Conservation (phyloP, 1,140 invertebrate genomes). For the Drosophila lacteicornis region DNA sequence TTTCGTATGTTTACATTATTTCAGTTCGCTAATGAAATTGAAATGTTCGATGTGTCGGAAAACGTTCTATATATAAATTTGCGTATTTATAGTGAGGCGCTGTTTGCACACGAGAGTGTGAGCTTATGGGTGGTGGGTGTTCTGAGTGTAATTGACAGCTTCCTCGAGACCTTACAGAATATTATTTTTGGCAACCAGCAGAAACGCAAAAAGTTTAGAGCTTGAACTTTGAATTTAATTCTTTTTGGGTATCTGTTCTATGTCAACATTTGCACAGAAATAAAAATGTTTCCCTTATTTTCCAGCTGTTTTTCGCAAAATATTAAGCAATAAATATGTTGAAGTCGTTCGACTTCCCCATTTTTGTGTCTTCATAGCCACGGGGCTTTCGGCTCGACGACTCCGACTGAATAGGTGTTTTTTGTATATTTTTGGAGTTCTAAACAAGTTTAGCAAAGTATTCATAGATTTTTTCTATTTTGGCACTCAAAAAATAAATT, state of each 20-base stretch:
- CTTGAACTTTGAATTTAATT: slow-evolving; percentile 34
- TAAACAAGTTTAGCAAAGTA: neutral
- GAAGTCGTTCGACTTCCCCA: slow-evolving; percentile 13
- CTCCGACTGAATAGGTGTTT: slow-evolving; percentile 52
- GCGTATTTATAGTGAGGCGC: slow-evolving; percentile 38
- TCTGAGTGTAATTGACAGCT: slow-evolving; percentile 43
- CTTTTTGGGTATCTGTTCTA: slow-evolving; percentile 39
- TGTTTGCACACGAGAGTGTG: slow-evolving; percentile 18
- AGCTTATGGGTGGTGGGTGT: slow-evolving; percentile 22
- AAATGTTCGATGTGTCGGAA: slow-evolving; percentile 47
- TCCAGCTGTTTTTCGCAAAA: slow-evolving; percentile 42
- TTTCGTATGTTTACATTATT: slow-evolving; percentile 43
- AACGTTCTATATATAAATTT: slow-evolving; percentile 42
- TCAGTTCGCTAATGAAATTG: slow-evolving; percentile 45
- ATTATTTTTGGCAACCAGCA: slow-evolving; percentile 49
- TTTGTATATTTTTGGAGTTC: neutral
- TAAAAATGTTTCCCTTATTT: slow-evolving; percentile 35
- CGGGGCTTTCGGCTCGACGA: neutral
- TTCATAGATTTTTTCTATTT: neutral
- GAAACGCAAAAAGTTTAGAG: slow-evolving; percentile 35
- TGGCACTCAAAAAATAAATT: too few relatives aligned
- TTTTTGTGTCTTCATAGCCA: slow-evolving; percentile 17
- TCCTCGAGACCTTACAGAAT: slow-evolving; percentile 46
- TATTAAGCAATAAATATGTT: slow-evolving; percentile 59
- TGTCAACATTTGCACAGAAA: slow-evolving; percentile 42